These are phyloP conservation scores for Cladopsammia gracilis DNA, from an alignment of 64 coral and sea anemone genomes.

Conservation along the genomic window DNA sequence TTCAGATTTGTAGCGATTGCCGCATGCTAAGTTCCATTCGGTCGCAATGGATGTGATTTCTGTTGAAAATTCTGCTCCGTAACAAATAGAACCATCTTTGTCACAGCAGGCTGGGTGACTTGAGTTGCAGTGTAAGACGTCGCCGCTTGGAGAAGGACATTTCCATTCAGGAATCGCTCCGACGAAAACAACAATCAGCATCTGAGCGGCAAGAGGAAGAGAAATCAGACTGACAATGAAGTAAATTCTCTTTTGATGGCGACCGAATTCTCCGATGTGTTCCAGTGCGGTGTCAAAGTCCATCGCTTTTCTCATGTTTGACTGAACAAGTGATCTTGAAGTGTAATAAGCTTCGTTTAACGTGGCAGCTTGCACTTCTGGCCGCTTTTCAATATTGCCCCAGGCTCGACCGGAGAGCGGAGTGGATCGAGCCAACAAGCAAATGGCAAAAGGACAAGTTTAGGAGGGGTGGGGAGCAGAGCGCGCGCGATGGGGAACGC, in stretches of 20 bases:
- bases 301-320: conserved; percentile 32
- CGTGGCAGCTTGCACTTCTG: no score
- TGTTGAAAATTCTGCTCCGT: conserved; percentile 56
- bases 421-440: no score
- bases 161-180: conserved; percentile 83
- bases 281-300: conserved; percentile 81
- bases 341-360: no score
- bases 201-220: conserved; percentile 66
- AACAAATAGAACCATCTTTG: conserved; percentile 72
- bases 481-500: no score
- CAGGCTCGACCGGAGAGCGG: no score
- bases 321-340: no score
- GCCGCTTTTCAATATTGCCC: no score
- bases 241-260: conserved; percentile 76
- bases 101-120: conserved; percentile 21
- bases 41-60: conserved; percentile 80
- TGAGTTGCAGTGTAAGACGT: conserved; percentile 3
- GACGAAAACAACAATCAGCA: conserved; percentile 84
- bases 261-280: conserved; percentile 85
- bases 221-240: conserved; percentile 62
- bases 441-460: no score
- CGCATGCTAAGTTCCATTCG: conserved; percentile 83
- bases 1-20: conserved; percentile 73
- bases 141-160: conserved; percentile 14
- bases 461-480: no score